Evolutionary conservation across 2,888 invertebrate genomes (phyloP).

Genomic region (Eristalis arbustorum): DNA sequence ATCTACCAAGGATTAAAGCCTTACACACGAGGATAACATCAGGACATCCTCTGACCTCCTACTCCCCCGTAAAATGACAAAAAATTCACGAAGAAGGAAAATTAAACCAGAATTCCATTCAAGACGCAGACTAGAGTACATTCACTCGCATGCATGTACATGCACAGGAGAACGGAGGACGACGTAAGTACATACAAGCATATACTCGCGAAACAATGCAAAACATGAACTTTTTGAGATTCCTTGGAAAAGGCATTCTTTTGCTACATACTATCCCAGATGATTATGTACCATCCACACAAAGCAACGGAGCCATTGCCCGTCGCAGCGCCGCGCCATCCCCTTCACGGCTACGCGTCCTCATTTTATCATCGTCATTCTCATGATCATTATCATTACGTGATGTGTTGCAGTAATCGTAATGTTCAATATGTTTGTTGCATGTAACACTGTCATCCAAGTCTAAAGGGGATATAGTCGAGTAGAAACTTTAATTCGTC

Average conservation of each 20-base stretch:
- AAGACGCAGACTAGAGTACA: slow-evolving; percentile 13
- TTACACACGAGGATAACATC: slow-evolving; percentile 26
- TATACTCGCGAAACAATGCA: slow-evolving; percentile 44
- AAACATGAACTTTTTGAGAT: slow-evolving; percentile 51
- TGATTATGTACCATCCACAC: not conserved
- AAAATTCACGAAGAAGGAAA: slow-evolving; percentile 19
- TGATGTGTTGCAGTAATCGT: slow-evolving; percentile 15
- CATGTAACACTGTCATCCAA: slow-evolving; percentile 1
- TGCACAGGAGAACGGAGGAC: not conserved
- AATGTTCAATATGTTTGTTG: slow-evolving; percentile 46
- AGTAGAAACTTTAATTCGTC: slow-evolving; percentile 2
- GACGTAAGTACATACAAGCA: not conserved
- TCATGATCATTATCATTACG: slow-evolving; percentile 24
- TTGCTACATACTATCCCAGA: slow-evolving; percentile 31
- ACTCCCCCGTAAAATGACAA: not conserved
- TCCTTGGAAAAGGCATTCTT: slow-evolving; percentile 45
- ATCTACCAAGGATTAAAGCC: not conserved
- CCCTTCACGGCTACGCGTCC: not conserved
- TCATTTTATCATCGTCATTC: slow-evolving; percentile 3
- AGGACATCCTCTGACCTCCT: slow-evolving; percentile 1
- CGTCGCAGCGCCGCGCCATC: not conserved
- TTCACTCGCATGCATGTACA: not conserved
- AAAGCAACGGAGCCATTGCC: slow-evolving; percentile 13
- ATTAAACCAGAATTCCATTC: slow-evolving; percentile 49
- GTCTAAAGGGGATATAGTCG: not conserved